A percentile compares a stretch with the other conserved stretches of the same genome.
Conservation (phyloP, 2,888 invertebrate genomes). For the Branchinecta sandiegonensis region DNA sequence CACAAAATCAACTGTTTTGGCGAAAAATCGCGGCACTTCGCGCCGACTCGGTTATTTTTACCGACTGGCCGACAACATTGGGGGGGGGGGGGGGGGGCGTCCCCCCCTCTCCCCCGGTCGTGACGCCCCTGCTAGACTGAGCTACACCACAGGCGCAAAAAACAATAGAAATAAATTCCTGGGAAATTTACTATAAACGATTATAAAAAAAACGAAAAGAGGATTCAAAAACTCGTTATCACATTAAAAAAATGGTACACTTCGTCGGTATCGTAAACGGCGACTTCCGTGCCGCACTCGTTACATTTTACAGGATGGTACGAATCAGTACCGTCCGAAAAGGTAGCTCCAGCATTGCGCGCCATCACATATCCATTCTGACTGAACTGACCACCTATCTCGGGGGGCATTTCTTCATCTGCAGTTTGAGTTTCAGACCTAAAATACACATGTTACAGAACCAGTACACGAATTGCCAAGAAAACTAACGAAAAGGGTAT, state of each 20-base stretch:
- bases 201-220: not conserved
- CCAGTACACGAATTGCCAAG: no score
- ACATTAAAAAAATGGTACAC: conserved; percentile 46
- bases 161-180: no score
- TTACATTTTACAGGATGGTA: conserved; percentile 41
- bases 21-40: no score
- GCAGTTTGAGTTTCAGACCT: not conserved
- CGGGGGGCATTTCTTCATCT: not conserved
- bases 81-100: no score
- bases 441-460: not conserved
- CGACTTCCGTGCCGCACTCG: conserved; percentile 41
- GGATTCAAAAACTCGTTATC: conserved; percentile 31
- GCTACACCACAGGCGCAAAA: no score
- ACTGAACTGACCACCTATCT: conserved; percentile 1
- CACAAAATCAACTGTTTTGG: no score
- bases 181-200: not conserved
- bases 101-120: no score
- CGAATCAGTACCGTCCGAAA: conserved; percentile 16
- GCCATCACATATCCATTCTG: conserved; percentile 14
- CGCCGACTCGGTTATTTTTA: no score
- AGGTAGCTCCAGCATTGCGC: conserved; percentile 16
- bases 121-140: no score
- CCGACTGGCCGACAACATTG: no score
- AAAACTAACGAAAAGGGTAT: no score
- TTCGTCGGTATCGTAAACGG: conserved; percentile 42